Base-by-base conservation (phyloP, 2,888 invertebrate species). In the Coronaproctus castanopsis region DNA sequence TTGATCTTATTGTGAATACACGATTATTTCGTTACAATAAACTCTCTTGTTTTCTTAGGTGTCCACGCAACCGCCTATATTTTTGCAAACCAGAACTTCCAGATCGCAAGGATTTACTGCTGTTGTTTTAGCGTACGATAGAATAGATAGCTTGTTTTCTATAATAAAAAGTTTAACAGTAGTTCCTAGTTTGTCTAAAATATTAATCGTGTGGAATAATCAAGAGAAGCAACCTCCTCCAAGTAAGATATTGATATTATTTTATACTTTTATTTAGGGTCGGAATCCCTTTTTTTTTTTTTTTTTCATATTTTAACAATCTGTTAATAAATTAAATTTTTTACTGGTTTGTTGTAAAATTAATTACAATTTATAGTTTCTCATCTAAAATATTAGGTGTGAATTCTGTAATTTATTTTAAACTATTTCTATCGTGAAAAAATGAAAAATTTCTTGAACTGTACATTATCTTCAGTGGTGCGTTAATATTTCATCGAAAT, bases 171-270 rank as follows among this genome's bases (percentile, higher is more conserved):
- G 88, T 71, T 75, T 96, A 59, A 82, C 87, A 2, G 80, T 82
- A 67, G 91, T 89, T 58, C 91, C 92, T 49, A 92, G 92, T 69
- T 75, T 96, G 24, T 82, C 85, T 67, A 93, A 92, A 75, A 85
- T 96, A 64, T 75, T 96, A 36, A 90, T 96, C 23, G 80, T 96
- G 63, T 96, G 96, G 96, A 96, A 96, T 74, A 92, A 95, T 73
- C 93, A 92, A 73, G 81, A 81, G 65, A 91, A 91, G 72, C 75
- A 80, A 62, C 95, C 95, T 52, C 95, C 95, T 1, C 82, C 83
- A 64, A 78, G 90, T 91, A 73, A 81, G 79, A n/a, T n/a, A n/a
- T n/a, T n/a, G n/a, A n/a, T n/a, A n/a, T n/a, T n/a, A n/a, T n/a
- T n/a, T n/a, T 77, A 53, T 23, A 24, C 24, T 58, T 59, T 52